Evolutionary conservation across 2,797 vertebrate species (phyloP).

Genomic region (Paramormyrops hopkinsi): DNA sequence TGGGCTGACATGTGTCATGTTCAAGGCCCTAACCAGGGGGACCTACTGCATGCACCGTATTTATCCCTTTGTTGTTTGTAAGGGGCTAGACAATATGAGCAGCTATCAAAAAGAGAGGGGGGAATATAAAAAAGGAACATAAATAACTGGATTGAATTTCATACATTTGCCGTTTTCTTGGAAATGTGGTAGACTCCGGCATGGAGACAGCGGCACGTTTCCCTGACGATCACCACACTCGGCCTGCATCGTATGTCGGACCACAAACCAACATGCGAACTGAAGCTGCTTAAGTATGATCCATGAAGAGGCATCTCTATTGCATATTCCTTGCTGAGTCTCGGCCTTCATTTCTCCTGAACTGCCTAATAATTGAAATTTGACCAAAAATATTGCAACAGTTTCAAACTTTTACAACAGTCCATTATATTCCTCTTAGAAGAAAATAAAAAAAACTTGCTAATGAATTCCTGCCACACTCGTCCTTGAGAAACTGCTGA

Average conservation of each 20-base stretch:
- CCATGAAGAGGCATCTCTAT: not conserved
- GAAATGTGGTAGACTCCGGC: conserved; percentile 61
- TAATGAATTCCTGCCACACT: conserved; percentile 8
- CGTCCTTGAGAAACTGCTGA: conserved; percentile 2
- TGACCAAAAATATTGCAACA: not conserved
- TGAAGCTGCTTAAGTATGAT: conserved; percentile 14
- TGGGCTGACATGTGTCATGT: conserved; percentile 98
- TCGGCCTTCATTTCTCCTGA: not conserved
- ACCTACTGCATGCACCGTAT: conserved; percentile 82
- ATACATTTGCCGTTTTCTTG: conserved; percentile 52
- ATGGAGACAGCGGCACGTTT: conserved; percentile 61
- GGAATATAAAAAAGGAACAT: conserved; percentile 49
- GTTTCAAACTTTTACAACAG: not conserved
- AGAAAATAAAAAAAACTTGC: not conserved
- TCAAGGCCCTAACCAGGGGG: conserved; percentile 89
- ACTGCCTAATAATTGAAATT: not conserved
- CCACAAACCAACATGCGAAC: conserved; percentile 26
- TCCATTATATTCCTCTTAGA: not conserved
- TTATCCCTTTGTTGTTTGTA: conserved; percentile 90
- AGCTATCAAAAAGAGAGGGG: conserved; percentile 65
- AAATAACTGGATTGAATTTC: conserved; percentile 59
- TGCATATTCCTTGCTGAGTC: not conserved
- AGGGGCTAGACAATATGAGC: conserved; percentile 71
- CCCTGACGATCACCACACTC: conserved; percentile 66
- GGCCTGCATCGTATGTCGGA: conserved; percentile 30